Percentiles rank a stretch among this genome's conserved stretches.
Evolutionary conservation across 2,797 vertebrate species (phyloP).

Genomic region (Acipenser ruthenus): DNA sequence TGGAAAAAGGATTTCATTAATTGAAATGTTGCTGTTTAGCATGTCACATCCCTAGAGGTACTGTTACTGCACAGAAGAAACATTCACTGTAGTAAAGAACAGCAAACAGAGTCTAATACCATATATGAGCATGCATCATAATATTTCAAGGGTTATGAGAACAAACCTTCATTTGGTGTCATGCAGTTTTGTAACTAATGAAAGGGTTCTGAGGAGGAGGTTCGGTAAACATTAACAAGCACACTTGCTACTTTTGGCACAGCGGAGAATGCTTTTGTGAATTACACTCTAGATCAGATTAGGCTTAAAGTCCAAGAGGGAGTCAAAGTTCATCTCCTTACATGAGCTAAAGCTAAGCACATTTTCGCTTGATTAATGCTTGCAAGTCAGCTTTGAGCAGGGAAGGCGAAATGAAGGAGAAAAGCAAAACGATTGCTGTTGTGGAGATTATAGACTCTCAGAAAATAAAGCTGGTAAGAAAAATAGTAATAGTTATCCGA

Average conservation of each 20-base stretch:
- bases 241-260: slow-evolving; percentile 43
- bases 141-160: too few species aligned
- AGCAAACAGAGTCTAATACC: too few species aligned
- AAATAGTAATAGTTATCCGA: background rate
- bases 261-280: slow-evolving; percentile 49
- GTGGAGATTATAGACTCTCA: slow-evolving; percentile 46
- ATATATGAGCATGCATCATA: too few species aligned
- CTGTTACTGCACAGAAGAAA: slow-evolving; percentile 15
- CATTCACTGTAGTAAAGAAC: slow-evolving; percentile 3
- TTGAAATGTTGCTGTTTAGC: background rate
- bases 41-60: background rate
- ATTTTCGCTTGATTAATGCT: slow-evolving; percentile 33
- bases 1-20: background rate
- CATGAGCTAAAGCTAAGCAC: slow-evolving; percentile 44
- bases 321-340: slow-evolving; percentile 79
- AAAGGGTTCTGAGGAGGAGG: background rate
- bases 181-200: background rate
- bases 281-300: slow-evolving; percentile 66
- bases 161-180: too few species aligned
- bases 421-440: slow-evolving; percentile 43
- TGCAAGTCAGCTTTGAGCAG: slow-evolving; percentile 28
- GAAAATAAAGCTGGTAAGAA: slow-evolving; percentile 56
- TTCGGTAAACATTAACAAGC: slow-evolving; percentile 63
- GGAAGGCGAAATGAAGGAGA: slow-evolving; percentile 51
- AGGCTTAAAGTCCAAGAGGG: slow-evolving; percentile 70